Conservation (phyloP, 2,113 vertebrate genomes). For the Crotalus tigris region DNA sequence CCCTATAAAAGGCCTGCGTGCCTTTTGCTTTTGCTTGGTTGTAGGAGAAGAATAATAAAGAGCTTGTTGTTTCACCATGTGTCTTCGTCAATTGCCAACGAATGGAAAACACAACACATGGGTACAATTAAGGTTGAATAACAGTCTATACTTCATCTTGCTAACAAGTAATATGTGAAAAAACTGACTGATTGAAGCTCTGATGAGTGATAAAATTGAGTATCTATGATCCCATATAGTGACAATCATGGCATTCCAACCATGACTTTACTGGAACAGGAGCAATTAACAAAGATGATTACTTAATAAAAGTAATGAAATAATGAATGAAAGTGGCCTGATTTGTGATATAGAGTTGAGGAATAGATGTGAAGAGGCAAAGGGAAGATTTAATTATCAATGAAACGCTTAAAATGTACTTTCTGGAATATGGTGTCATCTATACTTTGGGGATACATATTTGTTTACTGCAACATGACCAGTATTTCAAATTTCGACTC, state of each 20-base stretch:
- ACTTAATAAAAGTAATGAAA: neutral
- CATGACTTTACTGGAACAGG: neutral
- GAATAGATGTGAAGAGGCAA: neutral
- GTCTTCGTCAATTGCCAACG: too few species aligned
- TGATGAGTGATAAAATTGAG: neutral
- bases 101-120: too few species aligned
- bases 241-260: neutral
- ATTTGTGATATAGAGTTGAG: neutral
- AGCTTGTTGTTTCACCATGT: too few species aligned
- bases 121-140: neutral
- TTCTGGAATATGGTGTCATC: neutral
- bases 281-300: neutral
- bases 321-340: neutral
- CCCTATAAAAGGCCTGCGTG: too few species aligned
- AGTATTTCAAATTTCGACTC: neutral
- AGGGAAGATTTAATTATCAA: neutral
- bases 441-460: neutral
- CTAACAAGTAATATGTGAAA: neutral
- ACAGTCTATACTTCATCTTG: neutral
- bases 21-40: too few species aligned
- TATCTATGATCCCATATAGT: neutral
- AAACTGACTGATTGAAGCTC: neutral
- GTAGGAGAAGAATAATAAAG: too few species aligned
- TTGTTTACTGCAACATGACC: neutral
- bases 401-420: neutral